phyloP scores from a whole-genome alignment of 2,113 vertebrate species.

The Isichthys henryi region DNA sequence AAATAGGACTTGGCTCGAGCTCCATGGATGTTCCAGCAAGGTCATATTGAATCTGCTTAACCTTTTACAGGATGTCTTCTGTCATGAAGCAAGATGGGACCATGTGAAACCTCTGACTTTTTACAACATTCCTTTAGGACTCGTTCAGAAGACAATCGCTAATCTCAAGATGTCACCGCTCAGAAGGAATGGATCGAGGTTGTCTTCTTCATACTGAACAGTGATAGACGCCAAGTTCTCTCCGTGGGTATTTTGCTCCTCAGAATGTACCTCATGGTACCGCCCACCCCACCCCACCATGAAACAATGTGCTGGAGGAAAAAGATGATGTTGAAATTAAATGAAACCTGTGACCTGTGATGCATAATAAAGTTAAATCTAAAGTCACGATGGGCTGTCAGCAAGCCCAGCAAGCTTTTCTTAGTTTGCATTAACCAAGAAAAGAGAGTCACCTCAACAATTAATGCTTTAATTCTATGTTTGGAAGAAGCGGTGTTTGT shows the following conservation, averaged over 20 bases:
- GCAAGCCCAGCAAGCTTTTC: neutral
- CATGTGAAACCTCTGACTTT: neutral
- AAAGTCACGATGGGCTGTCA: neutral
- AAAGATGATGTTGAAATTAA: neutral
- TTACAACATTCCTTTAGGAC: neutral
- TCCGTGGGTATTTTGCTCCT: neutral
- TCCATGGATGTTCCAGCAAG: neutral
- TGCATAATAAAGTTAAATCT: neutral
- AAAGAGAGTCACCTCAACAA: neutral
- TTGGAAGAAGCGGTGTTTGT: neutral
- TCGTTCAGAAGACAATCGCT: neutral
- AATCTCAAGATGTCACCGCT: neutral
- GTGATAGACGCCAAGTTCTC: neutral
- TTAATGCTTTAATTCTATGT: neutral
- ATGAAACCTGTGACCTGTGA: neutral
- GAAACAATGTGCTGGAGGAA: neutral
- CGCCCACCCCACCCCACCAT: neutral
- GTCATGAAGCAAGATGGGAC: neutral
- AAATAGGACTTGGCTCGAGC: neutral
- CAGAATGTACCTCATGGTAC: neutral
- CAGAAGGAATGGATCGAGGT: neutral
- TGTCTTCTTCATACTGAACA: neutral
- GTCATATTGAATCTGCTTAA: constrained; percentile 3
- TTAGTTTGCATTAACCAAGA: neutral
- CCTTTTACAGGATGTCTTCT: neutral